Evolutionary conservation across 2,797 vertebrate species (phyloP).

Genomic region (Rhyacichthys aspro): DNA sequence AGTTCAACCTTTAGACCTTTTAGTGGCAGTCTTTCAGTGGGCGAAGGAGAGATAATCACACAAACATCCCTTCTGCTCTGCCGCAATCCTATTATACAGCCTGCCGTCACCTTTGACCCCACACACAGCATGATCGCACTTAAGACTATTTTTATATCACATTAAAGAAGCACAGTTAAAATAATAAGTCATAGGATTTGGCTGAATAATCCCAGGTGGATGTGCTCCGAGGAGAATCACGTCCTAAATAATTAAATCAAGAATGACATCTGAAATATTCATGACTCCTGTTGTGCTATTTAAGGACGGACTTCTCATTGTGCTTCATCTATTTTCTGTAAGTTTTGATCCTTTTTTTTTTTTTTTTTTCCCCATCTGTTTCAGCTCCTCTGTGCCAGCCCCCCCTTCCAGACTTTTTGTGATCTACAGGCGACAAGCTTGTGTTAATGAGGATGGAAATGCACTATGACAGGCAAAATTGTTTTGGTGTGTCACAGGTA

Average conservation of each 20-base stretch:
- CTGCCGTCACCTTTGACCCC: slow-evolving; percentile 54
- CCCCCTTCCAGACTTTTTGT: slow-evolving; percentile 37
- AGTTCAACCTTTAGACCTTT: slow-evolving; percentile 71
- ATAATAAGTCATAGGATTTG: slow-evolving; percentile 2
- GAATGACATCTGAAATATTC: background rate
- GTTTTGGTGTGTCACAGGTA: slow-evolving; percentile 59
- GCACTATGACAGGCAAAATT: slow-evolving; percentile 58
- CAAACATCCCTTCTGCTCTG: slow-evolving; percentile 30
- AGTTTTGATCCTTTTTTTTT: slow-evolving; percentile 18
- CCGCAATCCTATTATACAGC: slow-evolving; percentile 57
- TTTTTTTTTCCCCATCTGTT: slow-evolving; percentile 31
- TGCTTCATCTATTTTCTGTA: background rate
- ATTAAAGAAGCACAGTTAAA: slow-evolving; percentile 12
- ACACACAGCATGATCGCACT: background rate
- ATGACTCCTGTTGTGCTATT: background rate
- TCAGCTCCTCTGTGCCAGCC: slow-evolving; percentile 15
- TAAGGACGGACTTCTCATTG: background rate
- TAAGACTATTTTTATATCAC: slow-evolving; percentile 4
- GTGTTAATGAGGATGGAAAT: slow-evolving; percentile 71
- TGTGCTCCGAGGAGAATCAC: background rate
- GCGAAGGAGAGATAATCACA: slow-evolving; percentile 48
- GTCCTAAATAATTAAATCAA: slow-evolving; percentile 1
- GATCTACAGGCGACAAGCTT: slow-evolving; percentile 36
- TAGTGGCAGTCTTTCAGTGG: slow-evolving; percentile 28
- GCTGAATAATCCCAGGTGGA: background rate